Percentiles rank a stretch among this genome's conserved stretches.
Evolutionary conservation across 1,140 invertebrate genomes (phyloP).

Genomic region (Diploscapter pachys): DNA sequence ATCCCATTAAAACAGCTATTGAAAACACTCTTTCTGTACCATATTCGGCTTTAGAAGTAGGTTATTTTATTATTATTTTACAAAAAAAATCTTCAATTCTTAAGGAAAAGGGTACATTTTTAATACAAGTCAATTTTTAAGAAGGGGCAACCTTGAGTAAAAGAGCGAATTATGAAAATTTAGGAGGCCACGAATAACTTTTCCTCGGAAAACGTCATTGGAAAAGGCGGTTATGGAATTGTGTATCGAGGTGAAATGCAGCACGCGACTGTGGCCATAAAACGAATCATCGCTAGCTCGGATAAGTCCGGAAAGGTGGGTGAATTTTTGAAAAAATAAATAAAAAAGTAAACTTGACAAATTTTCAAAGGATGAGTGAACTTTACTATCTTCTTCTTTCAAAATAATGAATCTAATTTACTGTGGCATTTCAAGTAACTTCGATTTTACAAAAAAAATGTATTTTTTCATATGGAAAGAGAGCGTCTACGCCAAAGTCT

Average conservation of each 20-base stretch:
- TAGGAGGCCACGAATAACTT: conserved; percentile 74
- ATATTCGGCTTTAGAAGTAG: conserved; percentile 72
- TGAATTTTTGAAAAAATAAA: not conserved
- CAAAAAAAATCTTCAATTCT: too few relatives aligned
- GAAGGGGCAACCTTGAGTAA: too few relatives aligned
- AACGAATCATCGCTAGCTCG: conserved; percentile 62
- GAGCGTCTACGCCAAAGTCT: conserved; percentile 69
- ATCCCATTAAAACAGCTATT: conserved; percentile 54
- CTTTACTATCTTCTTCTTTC: too few relatives aligned
- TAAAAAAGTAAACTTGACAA: too few relatives aligned
- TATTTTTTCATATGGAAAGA: conserved; percentile 39
- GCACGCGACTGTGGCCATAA: conserved; percentile 77
- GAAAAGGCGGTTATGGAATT: conserved; percentile 74
- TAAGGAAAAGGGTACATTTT: too few relatives aligned
- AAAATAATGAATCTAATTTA: too few relatives aligned
- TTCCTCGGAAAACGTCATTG: conserved; percentile 71
- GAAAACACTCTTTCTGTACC: conserved; percentile 66
- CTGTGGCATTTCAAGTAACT: too few relatives aligned
- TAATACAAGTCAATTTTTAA: too few relatives aligned
- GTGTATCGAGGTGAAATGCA: conserved; percentile 87
- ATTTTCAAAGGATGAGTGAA: too few relatives aligned
- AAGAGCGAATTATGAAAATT: not conserved
- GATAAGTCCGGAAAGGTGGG: conserved; percentile 6
- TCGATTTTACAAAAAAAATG: not conserved
- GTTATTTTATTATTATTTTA: not conserved